Percentiles rank a stretch among this genome's conserved stretches.
Evolutionary conservation across 1,140 invertebrate genomes (phyloP).

Genomic region (Parasteatoda tepidariorum): DNA sequence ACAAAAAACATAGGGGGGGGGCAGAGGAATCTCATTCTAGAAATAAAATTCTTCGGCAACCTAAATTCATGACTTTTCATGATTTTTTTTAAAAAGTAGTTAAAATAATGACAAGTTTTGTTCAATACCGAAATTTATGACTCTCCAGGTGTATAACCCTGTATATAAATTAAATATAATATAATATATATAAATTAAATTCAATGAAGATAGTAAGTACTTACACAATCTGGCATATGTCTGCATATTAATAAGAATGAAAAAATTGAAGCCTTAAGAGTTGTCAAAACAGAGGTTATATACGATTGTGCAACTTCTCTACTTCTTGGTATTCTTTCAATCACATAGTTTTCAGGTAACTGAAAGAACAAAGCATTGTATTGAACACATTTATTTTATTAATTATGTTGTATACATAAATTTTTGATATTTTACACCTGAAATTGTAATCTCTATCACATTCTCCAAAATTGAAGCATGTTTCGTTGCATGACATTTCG

Average conservation of each 20-base stretch:
- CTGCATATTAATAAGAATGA: constrained; percentile 79
- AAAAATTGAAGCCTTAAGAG: constrained; percentile 77
- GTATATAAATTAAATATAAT: too few species aligned
- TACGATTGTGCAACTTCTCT: constrained; percentile 90
- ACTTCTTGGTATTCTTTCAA: constrained; percentile 81
- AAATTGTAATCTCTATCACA: not conserved
- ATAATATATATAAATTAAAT: not conserved
- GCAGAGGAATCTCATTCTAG: too few species aligned
- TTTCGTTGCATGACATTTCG: too few species aligned
- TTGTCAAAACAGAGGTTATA: constrained; percentile 81
- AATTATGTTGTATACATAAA: not conserved
- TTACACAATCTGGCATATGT: constrained; percentile 78
- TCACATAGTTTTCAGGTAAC: constrained; percentile 67
- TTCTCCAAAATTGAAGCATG: too few species aligned
- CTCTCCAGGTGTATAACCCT: too few species aligned
- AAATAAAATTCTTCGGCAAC: too few species aligned
- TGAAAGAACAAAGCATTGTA: not conserved
- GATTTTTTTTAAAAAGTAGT: too few species aligned
- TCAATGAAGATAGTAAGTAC: constrained; percentile 58
- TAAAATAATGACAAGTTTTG: too few species aligned
- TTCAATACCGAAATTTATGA: too few species aligned
- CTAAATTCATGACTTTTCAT: too few species aligned
- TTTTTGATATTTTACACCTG: not conserved
- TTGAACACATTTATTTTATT: not conserved
- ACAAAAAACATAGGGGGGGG: too few species aligned